These are phyloP conservation scores for Clytia hemisphaerica DNA, from an alignment of 30 jellyfish, hydroid and myxozoan genomes.

Conservation along the genomic window DNA sequence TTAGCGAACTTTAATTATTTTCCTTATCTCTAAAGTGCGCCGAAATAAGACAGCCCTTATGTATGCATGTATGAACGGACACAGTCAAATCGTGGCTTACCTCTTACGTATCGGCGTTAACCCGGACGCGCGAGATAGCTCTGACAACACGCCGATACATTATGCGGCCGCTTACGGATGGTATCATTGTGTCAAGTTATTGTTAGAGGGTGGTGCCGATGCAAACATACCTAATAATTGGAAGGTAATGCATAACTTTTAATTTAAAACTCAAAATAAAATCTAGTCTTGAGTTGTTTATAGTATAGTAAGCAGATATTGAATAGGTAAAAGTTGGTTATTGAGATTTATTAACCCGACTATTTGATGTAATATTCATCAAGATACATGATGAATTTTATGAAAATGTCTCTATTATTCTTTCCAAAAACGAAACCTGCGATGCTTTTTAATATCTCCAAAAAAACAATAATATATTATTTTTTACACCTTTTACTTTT, in stretches of 20 bases:
- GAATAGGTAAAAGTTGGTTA: background rate
- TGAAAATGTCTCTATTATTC: too few relatives aligned
- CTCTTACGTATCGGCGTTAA: constrained; percentile 57
- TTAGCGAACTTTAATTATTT: background rate
- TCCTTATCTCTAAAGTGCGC: constrained; percentile 35
- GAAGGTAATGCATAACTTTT: constrained; percentile 68
- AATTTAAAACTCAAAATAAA: too few relatives aligned
- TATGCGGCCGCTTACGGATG: constrained; percentile 81
- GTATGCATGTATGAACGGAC: constrained; percentile 68
- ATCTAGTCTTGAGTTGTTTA: background rate
- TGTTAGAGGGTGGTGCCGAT: constrained; percentile 73
- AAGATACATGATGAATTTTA: too few relatives aligned
- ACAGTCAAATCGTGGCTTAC: constrained; percentile 50
- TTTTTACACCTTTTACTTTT: too few relatives aligned
- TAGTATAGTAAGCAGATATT: background rate
- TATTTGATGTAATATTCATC: too few relatives aligned
- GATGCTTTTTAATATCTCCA: background rate
- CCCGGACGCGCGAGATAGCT: constrained; percentile 55
- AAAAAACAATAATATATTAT: too few relatives aligned
- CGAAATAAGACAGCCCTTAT: constrained; percentile 53
- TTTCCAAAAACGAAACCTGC: background rate
- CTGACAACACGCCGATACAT: constrained; percentile 72
- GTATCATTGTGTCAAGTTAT: constrained; percentile 52
- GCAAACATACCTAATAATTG: constrained; percentile 55
- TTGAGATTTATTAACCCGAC: too few relatives aligned